phyloP scores from a whole-genome alignment of 1,140 invertebrate species.

The Brachystomella parvula region DNA sequence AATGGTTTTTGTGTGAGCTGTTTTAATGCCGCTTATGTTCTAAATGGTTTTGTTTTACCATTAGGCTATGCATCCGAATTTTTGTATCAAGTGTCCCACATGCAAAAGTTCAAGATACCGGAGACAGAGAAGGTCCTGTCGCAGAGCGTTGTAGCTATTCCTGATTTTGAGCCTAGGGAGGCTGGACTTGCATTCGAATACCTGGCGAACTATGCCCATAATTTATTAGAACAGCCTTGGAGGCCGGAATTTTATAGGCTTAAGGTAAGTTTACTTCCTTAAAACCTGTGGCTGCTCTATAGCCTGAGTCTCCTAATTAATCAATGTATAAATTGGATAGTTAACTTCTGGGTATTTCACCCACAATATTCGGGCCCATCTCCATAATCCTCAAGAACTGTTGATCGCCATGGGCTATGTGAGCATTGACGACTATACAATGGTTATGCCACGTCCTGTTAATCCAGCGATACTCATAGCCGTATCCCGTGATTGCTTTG shows the following conservation, averaged over 20 bases:
- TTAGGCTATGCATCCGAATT: conserved; percentile 67
- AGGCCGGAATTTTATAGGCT: conserved; percentile 71
- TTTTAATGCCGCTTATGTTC: background rate
- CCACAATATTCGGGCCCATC: conserved; percentile 70
- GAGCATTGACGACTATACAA: conserved; percentile 49
- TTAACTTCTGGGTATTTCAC: conserved; percentile 77
- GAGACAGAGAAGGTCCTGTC: conserved; percentile 62
- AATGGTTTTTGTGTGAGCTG: background rate
- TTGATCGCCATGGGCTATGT: conserved; percentile 75
- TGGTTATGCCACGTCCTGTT: conserved; percentile 54
- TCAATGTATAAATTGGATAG: conserved; percentile 45
- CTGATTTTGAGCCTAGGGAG: conserved; percentile 68
- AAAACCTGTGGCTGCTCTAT: background rate
- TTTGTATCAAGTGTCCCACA: conserved; percentile 65
- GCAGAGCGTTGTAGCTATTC: conserved; percentile 57
- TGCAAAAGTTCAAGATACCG: conserved; percentile 65
- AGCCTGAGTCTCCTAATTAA: background rate
- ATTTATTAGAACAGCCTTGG: conserved; percentile 77
- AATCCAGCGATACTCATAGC: conserved; percentile 69
- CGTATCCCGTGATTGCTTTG: conserved; percentile 70
- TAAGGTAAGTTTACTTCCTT: conserved; percentile 50
- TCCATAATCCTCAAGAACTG: conserved; percentile 63
- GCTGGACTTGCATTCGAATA: conserved; percentile 72
- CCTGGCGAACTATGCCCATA: conserved; percentile 72
- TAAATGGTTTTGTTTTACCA: conserved; percentile 31